phyloP scores from a whole-genome alignment of 2,113 vertebrate genomes.

The Vulpes vulpes region DNA sequence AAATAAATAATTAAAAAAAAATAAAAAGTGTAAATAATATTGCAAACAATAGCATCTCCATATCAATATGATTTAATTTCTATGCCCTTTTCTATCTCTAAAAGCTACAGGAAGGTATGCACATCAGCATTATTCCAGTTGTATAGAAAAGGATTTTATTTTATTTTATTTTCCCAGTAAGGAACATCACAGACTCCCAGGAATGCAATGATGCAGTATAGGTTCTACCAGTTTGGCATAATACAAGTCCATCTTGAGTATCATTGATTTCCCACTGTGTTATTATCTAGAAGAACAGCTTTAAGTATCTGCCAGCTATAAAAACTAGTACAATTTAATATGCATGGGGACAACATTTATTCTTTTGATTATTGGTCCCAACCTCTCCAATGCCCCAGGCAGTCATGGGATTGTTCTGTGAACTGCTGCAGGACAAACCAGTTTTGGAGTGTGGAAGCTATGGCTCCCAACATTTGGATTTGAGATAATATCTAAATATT shows the following conservation, averaged over 20 bases:
- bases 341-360: background rate
- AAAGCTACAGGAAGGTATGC: background rate
- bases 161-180: background rate
- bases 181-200: background rate
- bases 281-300: background rate
- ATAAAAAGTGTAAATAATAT: background rate
- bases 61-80: background rate
- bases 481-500: background rate
- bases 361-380: background rate
- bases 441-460: background rate
- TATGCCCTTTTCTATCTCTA: background rate
- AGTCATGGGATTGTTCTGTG: background rate
- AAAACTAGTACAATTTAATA: background rate
- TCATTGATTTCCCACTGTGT: background rate
- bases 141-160: background rate
- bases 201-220: background rate
- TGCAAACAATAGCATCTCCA: background rate
- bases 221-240: background rate
- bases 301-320: background rate
- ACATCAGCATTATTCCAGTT: background rate
- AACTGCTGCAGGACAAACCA: background rate
- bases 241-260: background rate
- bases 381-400: background rate
- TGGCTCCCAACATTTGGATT: background rate
- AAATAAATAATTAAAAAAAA: too few species aligned